Base-by-base conservation (phyloP, 2,888 invertebrate species). In the Callimorpha dominula region DNA sequence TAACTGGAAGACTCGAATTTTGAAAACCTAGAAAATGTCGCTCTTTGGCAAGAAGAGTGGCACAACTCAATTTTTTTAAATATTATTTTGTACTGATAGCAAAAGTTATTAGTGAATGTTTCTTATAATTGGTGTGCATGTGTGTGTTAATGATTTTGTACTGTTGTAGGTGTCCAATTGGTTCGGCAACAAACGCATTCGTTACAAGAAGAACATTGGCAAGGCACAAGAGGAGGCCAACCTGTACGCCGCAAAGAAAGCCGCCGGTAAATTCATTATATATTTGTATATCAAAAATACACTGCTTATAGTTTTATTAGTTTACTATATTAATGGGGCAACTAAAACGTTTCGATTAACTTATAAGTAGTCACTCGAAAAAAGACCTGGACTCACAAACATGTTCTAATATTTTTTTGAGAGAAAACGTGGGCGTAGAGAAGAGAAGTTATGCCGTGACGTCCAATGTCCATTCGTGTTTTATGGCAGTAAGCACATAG, bases 181-280 rank as follows among this genome's bases (percentile, higher is more conserved):
- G 99, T 99, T 99, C 93, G 99, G 99, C 86, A 99, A 99, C 96
- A 99, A 99, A 95, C 97, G 99, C 90, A 99, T 99, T 96, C 98
- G 99, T 88, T 99, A 99, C 96, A 99, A 99, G 98, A 99, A 99
- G 96, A 99, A 99, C 96, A 99, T 99, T 86, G 99, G 99, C 89
- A 99, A 99, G 95, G 99, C 99, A 74, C 99, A 99, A 95, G 99
- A 99, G 95, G 99, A 99, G 96, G 99, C 99, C 75, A 99, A 99
- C 95, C 96, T 99, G 90, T 99, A 99, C 95, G 99, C 99, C 77
- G 99, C 99, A 81, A 99, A 99, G 96, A 99, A 99, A 94, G 99
- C 99, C 84, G 98, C 98, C 84, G 98, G 98, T 96, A 96, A 69
- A 20, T 66, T 52, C 20, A 62, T 62, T 43, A 20, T 54, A 40